Conservation (phyloP, 2,797 vertebrate genomes). For the Cetoscarus ocellatus region DNA sequence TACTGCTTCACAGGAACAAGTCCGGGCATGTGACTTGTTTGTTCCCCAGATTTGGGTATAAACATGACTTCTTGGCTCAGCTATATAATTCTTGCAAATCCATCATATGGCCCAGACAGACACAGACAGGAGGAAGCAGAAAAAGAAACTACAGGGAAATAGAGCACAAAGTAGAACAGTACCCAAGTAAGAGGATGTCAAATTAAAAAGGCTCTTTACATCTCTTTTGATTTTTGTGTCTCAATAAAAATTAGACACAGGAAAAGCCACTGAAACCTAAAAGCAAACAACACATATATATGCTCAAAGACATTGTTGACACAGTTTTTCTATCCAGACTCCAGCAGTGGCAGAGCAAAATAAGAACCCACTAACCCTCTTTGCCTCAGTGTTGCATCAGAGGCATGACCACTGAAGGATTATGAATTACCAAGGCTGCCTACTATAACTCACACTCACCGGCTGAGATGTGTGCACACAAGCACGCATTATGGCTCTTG, state of each 20-base stretch:
- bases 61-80: slow-evolving; percentile 35
- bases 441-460: slow-evolving; percentile 52
- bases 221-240: background rate
- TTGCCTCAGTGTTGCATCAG: slow-evolving; percentile 79
- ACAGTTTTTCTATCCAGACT: slow-evolving; percentile 29
- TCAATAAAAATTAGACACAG: background rate
- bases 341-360: slow-evolving; percentile 43
- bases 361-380: slow-evolving; percentile 70
- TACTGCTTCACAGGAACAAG: slow-evolving; percentile 63
- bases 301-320: slow-evolving; percentile 65
- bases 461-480: slow-evolving; percentile 58
- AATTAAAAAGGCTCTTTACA: slow-evolving; percentile 3
- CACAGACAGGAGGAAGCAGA: slow-evolving; percentile 19
- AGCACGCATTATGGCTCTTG: slow-evolving; percentile 62
- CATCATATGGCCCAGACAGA: slow-evolving; percentile 54
- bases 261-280: background rate
- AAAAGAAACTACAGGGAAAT: slow-evolving; percentile 22
- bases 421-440: slow-evolving; percentile 67
- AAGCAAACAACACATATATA: slow-evolving; percentile 9
- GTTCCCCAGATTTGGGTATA: slow-evolving; percentile 53
- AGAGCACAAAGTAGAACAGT: slow-evolving; percentile 49
- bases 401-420: slow-evolving; percentile 63
- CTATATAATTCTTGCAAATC: slow-evolving; percentile 22
- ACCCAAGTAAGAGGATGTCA: slow-evolving; percentile 65
- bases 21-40: slow-evolving; percentile 78